These are phyloP conservation scores for Pseudomyrmex flavicornis DNA, from an alignment of 1,140 invertebrate genomes.

Conservation along the genomic window DNA sequence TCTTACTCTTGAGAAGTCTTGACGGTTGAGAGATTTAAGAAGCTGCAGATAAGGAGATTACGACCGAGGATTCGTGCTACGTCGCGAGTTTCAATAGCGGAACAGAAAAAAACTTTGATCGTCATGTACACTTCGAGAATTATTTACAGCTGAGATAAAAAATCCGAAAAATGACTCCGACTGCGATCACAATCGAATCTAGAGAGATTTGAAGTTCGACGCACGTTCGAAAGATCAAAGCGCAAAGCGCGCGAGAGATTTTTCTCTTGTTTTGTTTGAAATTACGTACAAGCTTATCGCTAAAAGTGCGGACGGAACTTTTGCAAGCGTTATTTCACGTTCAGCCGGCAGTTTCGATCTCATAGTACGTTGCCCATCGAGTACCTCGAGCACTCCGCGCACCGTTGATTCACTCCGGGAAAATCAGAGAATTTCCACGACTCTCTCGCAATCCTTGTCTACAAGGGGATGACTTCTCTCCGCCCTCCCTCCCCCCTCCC, in stretches of 20 bases:
- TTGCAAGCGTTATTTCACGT: slow-evolving; percentile 25
- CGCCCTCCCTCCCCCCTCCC: no score
- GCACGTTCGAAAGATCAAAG: neutral
- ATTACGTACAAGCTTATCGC: neutral
- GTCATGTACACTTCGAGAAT: neutral
- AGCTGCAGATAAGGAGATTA: slow-evolving; percentile 37
- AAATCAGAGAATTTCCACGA: slow-evolving; percentile 57
- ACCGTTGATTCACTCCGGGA: slow-evolving; percentile 39
- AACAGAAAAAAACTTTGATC: neutral
- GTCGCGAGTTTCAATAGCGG: neutral
- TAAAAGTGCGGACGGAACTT: slow-evolving; percentile 31
- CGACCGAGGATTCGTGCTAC: slow-evolving; percentile 32
- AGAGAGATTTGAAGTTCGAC: neutral
- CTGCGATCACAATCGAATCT: neutral
- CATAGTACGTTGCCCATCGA: slow-evolving; percentile 45
- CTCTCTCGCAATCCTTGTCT: slow-evolving; percentile 53
- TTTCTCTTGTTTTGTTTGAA: neutral
- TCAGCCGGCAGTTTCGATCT: slow-evolving; percentile 42
- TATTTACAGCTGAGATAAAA: slow-evolving; percentile 15
- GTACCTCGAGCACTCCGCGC: slow-evolving; percentile 14
- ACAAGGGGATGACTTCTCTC: neutral
- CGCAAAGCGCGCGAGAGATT: neutral
- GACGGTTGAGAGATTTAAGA: slow-evolving; percentile 44
- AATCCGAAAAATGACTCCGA: neutral
- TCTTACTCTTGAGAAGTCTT: slow-evolving; percentile 15